These are phyloP conservation scores for Theristicus caerulescens DNA, from an alignment of 2,113 vertebrate genomes.

Conservation along the genomic window DNA sequence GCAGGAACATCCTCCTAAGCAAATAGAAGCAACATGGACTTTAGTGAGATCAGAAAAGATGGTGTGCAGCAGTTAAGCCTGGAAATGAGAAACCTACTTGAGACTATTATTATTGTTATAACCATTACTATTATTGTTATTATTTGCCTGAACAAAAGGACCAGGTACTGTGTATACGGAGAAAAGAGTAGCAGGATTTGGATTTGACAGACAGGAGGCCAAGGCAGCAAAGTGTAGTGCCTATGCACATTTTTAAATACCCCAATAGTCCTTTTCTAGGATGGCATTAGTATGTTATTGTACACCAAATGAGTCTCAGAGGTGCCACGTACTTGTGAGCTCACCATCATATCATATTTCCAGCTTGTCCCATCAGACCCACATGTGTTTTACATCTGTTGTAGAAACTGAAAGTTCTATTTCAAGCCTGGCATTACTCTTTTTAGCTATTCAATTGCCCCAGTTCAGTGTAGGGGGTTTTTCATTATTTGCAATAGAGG, in stretches of 20 bases:
- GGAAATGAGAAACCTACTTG: background rate
- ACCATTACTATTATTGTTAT: background rate
- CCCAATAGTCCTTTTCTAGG: background rate
- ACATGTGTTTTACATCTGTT: background rate
- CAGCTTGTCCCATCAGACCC: background rate
- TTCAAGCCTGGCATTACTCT: background rate
- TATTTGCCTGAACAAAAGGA: background rate
- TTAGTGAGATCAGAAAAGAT: background rate
- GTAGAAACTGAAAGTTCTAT: background rate
- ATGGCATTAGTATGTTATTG: background rate
- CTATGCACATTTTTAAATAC: background rate
- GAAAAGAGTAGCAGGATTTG: background rate
- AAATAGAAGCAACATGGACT: background rate
- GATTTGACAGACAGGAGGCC: background rate
- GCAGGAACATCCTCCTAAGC: background rate
- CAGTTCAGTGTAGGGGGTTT: background rate
- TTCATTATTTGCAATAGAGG: background rate
- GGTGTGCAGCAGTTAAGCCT: background rate
- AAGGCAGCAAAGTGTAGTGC: background rate
- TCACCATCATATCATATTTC: background rate
- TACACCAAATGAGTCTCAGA: background rate
- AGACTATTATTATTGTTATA: background rate
- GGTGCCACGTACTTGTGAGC: background rate
- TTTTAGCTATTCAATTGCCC: background rate
- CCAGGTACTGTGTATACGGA: background rate